Percentiles rank a stretch among this genome's conserved stretches.
phyloP scores from a whole-genome alignment of 1,140 invertebrate species.

The Nasonia longicornis region DNA sequence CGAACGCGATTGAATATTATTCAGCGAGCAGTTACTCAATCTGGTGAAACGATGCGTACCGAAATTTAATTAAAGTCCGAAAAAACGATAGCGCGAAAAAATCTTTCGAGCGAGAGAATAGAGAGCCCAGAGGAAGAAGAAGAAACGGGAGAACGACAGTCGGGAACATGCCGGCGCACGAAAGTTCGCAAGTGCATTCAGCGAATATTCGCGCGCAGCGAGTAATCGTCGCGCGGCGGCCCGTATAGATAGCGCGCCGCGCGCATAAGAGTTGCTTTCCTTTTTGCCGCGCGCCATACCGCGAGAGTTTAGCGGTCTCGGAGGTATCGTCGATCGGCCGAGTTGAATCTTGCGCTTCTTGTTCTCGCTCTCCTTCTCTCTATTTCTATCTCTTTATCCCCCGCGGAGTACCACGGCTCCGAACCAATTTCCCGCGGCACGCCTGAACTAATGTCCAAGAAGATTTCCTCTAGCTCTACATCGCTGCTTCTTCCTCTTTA shows the following conservation, averaged over 20 bases:
- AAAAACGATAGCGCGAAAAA: no score
- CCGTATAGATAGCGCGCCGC: not conserved
- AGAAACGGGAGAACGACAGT: not conserved
- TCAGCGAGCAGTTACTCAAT: no score
- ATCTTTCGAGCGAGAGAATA: not conserved
- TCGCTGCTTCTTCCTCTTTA: not conserved
- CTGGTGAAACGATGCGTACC: no score
- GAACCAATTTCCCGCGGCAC: conserved; percentile 40
- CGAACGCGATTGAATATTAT: no score
- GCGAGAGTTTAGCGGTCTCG: conserved; percentile 38
- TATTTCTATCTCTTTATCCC: conserved; percentile 43
- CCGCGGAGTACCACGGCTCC: not conserved
- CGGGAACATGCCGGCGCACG: not conserved
- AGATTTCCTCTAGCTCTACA: not conserved
- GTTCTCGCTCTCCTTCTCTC: conserved; percentile 13
- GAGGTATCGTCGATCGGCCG: conserved; percentile 19
- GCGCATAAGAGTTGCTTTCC: not conserved
- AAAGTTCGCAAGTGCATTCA: not conserved
- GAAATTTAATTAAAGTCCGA: no score
- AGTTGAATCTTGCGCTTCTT: conserved; percentile 37
- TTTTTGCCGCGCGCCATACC: not conserved
- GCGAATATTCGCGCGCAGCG: not conserved
- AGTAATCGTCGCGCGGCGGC: not conserved
- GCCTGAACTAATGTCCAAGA: conserved; percentile 31
- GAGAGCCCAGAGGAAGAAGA: not conserved